Evolutionary conservation across 1,140 invertebrate species (phyloP).

Genomic region (Gryon sp.): DNA sequence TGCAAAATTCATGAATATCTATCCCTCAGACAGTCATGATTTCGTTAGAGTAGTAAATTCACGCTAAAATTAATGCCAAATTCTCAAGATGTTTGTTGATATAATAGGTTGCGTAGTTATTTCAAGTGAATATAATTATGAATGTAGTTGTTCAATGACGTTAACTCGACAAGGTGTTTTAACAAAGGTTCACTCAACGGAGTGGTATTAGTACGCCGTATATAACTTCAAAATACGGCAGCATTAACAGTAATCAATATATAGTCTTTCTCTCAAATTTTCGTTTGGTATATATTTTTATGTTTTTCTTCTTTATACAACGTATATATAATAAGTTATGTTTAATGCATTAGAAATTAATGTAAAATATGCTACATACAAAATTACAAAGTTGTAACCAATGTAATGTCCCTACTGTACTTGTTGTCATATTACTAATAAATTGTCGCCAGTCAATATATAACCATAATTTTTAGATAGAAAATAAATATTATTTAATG

Average conservation of each 20-base stretch:
- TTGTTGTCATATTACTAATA: no score
- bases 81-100: slow-evolving; percentile 21
- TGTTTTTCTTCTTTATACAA: slow-evolving; percentile 1
- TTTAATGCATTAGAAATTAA: no score
- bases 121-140: slow-evolving; percentile 40
- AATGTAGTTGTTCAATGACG: slow-evolving; percentile 28
- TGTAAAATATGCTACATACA: no score
- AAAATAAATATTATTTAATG: no score
- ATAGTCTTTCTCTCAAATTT: background rate
- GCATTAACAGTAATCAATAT: slow-evolving; percentile 25
- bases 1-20: background rate
- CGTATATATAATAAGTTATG: no score
- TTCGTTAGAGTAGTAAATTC: slow-evolving; percentile 12
- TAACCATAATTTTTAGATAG: no score
- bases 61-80: slow-evolving; percentile 14
- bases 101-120: slow-evolving; percentile 36
- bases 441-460: no score
- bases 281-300: slow-evolving; percentile 17
- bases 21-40: background rate
- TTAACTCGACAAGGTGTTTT: slow-evolving; percentile 37
- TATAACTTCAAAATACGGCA: slow-evolving; percentile 21
- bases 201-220: slow-evolving; percentile 29
- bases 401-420: no score
- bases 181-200: slow-evolving; percentile 19
- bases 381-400: no score